A percentile compares a stretch with the other conserved stretches of the same genome.
phyloP scores from a whole-genome alignment of 30 jellyfish, hydroid and myxozoan genomes.

The Hydractinia symbiolongicarpus region DNA sequence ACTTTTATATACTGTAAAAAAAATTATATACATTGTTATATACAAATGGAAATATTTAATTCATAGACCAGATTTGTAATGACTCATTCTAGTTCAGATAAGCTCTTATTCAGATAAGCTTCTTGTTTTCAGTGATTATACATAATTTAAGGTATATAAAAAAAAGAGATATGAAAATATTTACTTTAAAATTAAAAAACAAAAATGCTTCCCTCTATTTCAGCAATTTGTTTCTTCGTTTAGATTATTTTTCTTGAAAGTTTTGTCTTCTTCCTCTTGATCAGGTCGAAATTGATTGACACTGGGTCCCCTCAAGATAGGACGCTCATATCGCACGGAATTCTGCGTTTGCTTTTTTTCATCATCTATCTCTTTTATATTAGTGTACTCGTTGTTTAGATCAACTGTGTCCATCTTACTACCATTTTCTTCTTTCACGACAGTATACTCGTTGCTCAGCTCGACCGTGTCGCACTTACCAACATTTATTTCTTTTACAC shows the following conservation, averaged over 20 bases:
- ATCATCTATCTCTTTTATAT: neutral
- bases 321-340: neutral
- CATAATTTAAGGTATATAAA: too few relatives aligned
- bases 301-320: slow-evolving; percentile 15
- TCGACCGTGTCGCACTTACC: neutral
- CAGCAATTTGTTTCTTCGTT: slow-evolving; percentile 6
- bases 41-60: too few relatives aligned
- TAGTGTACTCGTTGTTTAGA: neutral
- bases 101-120: too few relatives aligned
- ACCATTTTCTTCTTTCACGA: neutral
- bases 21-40: too few relatives aligned
- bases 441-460: neutral
- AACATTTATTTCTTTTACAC: neutral
- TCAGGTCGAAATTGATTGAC: slow-evolving; percentile 7
- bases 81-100: too few relatives aligned
- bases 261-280: slow-evolving; percentile 4
- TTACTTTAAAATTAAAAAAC: too few relatives aligned
- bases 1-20: too few relatives aligned
- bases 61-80: too few relatives aligned
- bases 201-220: neutral
- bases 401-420: neutral
- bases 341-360: too few relatives aligned
- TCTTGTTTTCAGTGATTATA: too few relatives aligned
- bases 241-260: slow-evolving; percentile 3
- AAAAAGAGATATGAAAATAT: too few relatives aligned